Evolutionary conservation across 2,888 invertebrate species (phyloP), one percentile per base, ranked within the genome.

Genomic region (Dicycla oo): DNA sequence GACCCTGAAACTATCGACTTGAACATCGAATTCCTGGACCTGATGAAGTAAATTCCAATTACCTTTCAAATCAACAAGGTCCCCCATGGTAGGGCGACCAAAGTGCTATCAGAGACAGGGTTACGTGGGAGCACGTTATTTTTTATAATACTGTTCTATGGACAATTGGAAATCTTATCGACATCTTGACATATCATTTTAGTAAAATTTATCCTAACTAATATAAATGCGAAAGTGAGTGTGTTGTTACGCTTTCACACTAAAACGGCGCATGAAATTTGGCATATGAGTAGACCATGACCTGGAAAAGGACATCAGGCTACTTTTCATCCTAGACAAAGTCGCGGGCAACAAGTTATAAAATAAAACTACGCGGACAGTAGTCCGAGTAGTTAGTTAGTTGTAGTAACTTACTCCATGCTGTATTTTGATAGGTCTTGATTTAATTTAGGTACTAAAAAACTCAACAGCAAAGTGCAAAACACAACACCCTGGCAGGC

Each of bases 1-100:
- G 53, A 90, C 0, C 88, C 92, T 1, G 89, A 91, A 51, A 69
- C 87, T 1, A 73, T 89, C 3, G 92, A 93, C 62, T 58, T 94
- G 54, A 75, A 76, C 7, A 87, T 95, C 45, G 86, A 91, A 57
- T 91, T 88, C 56, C 73, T 93, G 51, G 84, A 89, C 18, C 91
- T 91, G 65, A 64, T 89, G 13, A 91, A 88, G 94, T 93, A 87
- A 89, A 88, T 78, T 40, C 23, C 11, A 65, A 34, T 38, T 15
- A 15, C 11, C 8, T 47, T 47, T 23, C 3, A 18, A 40, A n/a
- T 26, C 7, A 26, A 53, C 15, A 53, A 7, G 1, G 23, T 10
- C 3, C 7, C 34, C 13, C 23, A 2, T 30, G 30, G 30, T 30
- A 30, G 18, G 23, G 23, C 51, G 8, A 43, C 11, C 7, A 43